phyloP scores from a whole-genome alignment of 2,888 invertebrate genomes.

The Caenorhabditis drosophilae region DNA sequence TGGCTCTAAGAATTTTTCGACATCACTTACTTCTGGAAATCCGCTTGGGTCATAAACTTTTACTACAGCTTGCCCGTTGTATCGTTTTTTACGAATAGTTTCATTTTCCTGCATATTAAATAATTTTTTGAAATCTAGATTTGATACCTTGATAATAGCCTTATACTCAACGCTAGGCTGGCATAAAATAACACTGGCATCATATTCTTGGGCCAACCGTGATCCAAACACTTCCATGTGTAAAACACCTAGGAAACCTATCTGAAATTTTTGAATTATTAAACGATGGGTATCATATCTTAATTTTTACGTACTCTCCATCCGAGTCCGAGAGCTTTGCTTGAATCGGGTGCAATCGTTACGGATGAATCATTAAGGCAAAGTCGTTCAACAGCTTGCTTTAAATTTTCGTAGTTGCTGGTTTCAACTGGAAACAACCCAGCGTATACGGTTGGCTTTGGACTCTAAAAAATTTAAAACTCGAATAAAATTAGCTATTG shows the following conservation, averaged over 20 bases:
- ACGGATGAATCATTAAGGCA: constrained; percentile 93
- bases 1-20: constrained; percentile 61
- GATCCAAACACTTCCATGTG: constrained; percentile 74
- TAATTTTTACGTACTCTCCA: constrained; percentile 68
- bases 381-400: constrained; percentile 85
- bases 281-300: neutral
- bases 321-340: constrained; percentile 73
- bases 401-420: constrained; percentile 60
- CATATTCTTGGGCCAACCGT: constrained; percentile 73
- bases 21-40: constrained; percentile 59
- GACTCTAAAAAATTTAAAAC: constrained; percentile 71
- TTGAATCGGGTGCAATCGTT: constrained; percentile 78
- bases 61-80: constrained; percentile 56
- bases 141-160: constrained; percentile 65
- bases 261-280: constrained; percentile 13
- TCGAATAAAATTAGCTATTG: no score
- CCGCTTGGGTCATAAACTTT: constrained; percentile 52
- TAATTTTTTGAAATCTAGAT: neutral
- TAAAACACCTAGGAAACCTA: constrained; percentile 71
- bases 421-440: constrained; percentile 88
- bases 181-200: constrained; percentile 72
- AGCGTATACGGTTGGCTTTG: constrained; percentile 83
- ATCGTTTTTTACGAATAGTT: constrained; percentile 60
- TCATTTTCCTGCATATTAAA: constrained; percentile 50
- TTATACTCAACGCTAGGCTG: constrained; percentile 73